A percentile compares a stretch with the other conserved stretches of the same genome.
Conservation (phyloP, 2,888 invertebrate genomes). For the Ctena decussata region DNA sequence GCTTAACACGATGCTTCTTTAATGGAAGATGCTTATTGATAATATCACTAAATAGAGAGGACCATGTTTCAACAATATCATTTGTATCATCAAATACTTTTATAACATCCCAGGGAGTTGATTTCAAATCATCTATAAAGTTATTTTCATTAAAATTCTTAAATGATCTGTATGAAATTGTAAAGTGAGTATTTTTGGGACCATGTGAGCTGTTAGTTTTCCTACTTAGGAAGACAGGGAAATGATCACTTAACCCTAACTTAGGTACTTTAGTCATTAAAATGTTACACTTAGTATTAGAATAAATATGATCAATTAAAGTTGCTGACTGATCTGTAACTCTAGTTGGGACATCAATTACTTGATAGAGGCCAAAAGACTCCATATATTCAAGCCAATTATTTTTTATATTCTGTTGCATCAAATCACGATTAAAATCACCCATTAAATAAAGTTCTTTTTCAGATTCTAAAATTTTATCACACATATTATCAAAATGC, state of each 20-base stretch:
- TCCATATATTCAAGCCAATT: background rate
- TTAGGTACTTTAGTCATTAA: background rate
- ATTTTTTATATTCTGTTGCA: background rate
- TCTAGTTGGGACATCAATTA: background rate
- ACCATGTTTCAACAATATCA: too few species aligned
- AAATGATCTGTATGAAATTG: constrained; percentile 1
- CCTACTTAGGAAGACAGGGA: background rate
- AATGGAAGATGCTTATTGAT: too few species aligned
- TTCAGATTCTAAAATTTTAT: background rate
- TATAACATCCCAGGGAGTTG: too few species aligned
- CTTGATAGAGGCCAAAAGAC: background rate
- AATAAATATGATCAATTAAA: background rate
- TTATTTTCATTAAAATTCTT: background rate
- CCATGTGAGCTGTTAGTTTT: constrained; percentile 2
- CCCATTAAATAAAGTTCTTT: background rate
- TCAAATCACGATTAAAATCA: background rate
- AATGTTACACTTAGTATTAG: background rate
- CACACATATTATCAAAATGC: background rate
- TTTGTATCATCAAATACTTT: too few species aligned
- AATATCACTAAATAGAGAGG: too few species aligned
- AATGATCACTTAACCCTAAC: background rate
- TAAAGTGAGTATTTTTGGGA: background rate
- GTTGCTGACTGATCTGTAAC: background rate
- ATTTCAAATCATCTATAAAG: too few species aligned
- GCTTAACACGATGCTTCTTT: too few species aligned